phyloP scores from a whole-genome alignment of 2,797 vertebrate species.

The Argentina silus region DNA sequence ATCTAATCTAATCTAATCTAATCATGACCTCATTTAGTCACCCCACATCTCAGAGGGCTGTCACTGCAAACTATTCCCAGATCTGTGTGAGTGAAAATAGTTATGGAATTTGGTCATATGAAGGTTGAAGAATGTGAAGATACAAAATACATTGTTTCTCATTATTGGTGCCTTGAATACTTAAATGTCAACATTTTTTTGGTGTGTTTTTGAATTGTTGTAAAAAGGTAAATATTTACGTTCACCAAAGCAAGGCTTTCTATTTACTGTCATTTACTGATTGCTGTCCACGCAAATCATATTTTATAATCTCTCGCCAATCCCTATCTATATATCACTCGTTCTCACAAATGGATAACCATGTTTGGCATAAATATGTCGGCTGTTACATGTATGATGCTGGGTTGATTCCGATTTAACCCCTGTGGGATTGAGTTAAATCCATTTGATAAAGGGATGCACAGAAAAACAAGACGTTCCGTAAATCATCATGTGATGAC shows the following conservation, averaged over 20 bases:
- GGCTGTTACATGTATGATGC: background rate
- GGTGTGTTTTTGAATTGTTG: background rate
- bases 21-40: no score
- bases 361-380: background rate
- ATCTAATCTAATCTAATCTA: no score
- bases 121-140: no score
- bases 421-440: constrained; percentile 37
- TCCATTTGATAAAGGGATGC: constrained; percentile 42
- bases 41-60: no score
- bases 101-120: no score
- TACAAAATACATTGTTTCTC: no score
- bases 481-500: constrained; percentile 59
- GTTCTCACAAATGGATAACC: background rate
- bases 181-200: no score
- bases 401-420: constrained; percentile 45
- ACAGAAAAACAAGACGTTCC: constrained; percentile 42
- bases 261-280: no score
- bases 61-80: no score
- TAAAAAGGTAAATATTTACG: background rate
- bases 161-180: no score
- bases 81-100: no score
- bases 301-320: background rate
- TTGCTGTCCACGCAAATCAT: background rate
- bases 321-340: background rate
- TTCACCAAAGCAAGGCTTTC: no score